These are phyloP conservation scores for Portevinia maculata DNA, from an alignment of 2,888 invertebrate species.

Conservation along the genomic window DNA sequence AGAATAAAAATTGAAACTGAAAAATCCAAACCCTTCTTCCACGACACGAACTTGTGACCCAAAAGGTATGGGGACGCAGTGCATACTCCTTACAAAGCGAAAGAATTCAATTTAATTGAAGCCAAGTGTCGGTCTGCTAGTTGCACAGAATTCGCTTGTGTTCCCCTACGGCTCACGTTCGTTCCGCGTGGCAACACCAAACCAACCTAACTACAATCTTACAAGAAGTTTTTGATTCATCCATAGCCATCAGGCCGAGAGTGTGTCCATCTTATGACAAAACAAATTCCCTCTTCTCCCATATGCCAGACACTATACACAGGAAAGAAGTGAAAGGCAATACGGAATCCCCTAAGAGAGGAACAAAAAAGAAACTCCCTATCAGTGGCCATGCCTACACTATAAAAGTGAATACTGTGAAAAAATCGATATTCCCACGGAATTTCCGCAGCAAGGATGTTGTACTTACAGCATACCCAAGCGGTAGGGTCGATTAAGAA, in stretches of 20 bases:
- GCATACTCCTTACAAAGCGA: conserved; percentile 16
- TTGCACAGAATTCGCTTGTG: background rate
- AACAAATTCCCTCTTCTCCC: conserved; percentile 41
- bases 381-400: conserved; percentile 37
- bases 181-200: conserved; percentile 59
- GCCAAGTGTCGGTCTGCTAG: conserved; percentile 1
- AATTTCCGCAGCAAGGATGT: conserved; percentile 45
- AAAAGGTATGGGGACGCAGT: conserved; percentile 3
- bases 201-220: conserved; percentile 24
- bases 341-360: conserved; percentile 61
- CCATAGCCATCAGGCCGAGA: conserved; percentile 73
- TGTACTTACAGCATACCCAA: conserved; percentile 47
- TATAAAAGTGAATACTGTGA: conserved; percentile 54
- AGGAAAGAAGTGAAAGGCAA: conserved; percentile 37
- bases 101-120: conserved; percentile 46
- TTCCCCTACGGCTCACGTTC: conserved; percentile 48
- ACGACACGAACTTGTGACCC: conserved; percentile 23
- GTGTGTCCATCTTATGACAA: conserved; percentile 80
- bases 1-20: conserved; percentile 5
- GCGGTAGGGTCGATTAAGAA: conserved; percentile 32
- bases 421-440: conserved; percentile 56
- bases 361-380: conserved; percentile 41
- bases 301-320: conserved; percentile 15
- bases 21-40: conserved; percentile 29
- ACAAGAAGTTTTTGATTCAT: conserved; percentile 12